phyloP scores from a whole-genome alignment of 2,888 invertebrate genomes.

The Mimachlamys varia region DNA sequence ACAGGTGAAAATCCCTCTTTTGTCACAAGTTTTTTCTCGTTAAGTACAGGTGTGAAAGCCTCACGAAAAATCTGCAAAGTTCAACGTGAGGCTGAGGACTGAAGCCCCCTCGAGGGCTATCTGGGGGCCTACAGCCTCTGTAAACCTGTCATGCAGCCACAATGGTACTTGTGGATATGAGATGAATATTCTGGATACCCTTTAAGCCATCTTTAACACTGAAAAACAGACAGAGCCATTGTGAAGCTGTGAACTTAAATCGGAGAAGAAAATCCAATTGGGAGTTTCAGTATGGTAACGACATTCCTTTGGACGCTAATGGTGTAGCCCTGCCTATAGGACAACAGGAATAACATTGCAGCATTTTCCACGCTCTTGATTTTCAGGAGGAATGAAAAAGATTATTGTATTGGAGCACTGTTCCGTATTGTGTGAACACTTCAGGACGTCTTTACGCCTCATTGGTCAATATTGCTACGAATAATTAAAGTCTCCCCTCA shows the following conservation, averaged over 20 bases:
- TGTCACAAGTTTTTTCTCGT: slow-evolving; percentile 2
- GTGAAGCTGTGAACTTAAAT: not conserved
- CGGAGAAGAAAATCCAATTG: not conserved
- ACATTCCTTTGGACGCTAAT: not conserved
- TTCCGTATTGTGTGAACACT: not conserved
- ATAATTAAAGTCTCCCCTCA: not conserved
- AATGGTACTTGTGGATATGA: not conserved
- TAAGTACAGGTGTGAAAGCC: slow-evolving; percentile 19
- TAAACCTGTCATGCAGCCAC: not conserved
- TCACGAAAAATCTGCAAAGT: not conserved
- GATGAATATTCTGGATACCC: not conserved
- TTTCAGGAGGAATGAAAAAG: not conserved
- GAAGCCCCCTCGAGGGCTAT: not conserved
- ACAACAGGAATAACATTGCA: not conserved
- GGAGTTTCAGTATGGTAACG: not conserved
- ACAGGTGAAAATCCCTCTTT: slow-evolving; percentile 18
- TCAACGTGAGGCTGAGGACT: not conserved
- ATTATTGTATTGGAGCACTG: not conserved
- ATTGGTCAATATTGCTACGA: slow-evolving; percentile 34
- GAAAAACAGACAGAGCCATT: not conserved
- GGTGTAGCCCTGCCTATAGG: not conserved
- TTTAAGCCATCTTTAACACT: not conserved
- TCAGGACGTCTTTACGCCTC: not conserved
- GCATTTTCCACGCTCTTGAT: slow-evolving; percentile 23
- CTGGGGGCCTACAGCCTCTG: not conserved